These are phyloP conservation scores for Naso thynnoides DNA, from an alignment of 2,797 vertebrate genomes.

Conservation along the genomic window DNA sequence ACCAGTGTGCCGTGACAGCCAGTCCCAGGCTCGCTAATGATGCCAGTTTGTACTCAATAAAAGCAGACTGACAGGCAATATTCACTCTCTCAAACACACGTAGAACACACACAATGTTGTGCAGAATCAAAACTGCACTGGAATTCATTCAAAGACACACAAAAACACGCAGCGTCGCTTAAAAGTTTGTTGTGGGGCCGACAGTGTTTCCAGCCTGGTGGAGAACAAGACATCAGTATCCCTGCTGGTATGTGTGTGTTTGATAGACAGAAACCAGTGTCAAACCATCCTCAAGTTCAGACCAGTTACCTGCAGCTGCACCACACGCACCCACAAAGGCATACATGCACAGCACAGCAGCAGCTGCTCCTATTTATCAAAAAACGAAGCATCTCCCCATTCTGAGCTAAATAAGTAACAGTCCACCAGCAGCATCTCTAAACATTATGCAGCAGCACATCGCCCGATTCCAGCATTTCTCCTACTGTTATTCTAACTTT, in stretches of 20 bases:
- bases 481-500: slow-evolving; percentile 13
- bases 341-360: slow-evolving; percentile 15
- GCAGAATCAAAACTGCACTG: slow-evolving; percentile 4
- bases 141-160: slow-evolving; percentile 7
- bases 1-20: slow-evolving; percentile 31
- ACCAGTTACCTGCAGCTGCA: slow-evolving; percentile 22
- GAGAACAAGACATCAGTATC: slow-evolving; percentile 21
- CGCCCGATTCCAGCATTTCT: slow-evolving; percentile 22
- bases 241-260: slow-evolving; percentile 6
- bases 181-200: slow-evolving; percentile 18
- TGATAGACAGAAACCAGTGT: slow-evolving; percentile 25
- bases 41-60: slow-evolving; percentile 50
- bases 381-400: slow-evolving; percentile 23
- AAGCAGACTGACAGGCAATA: slow-evolving; percentile 42
- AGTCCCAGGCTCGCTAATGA: slow-evolving; percentile 58
- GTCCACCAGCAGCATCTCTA: slow-evolving; percentile 27
- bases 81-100: slow-evolving; percentile 16
- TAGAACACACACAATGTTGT: neutral
- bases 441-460: slow-evolving; percentile 27
- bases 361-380: slow-evolving; percentile 32
- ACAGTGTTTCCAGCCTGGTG: slow-evolving; percentile 43
- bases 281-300: slow-evolving; percentile 28
- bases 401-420: slow-evolving; percentile 40
- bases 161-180: slow-evolving; percentile 17
- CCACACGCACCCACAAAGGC: neutral